phyloP scores from a whole-genome alignment of 2,888 invertebrate species.

The Bugula neritina region DNA sequence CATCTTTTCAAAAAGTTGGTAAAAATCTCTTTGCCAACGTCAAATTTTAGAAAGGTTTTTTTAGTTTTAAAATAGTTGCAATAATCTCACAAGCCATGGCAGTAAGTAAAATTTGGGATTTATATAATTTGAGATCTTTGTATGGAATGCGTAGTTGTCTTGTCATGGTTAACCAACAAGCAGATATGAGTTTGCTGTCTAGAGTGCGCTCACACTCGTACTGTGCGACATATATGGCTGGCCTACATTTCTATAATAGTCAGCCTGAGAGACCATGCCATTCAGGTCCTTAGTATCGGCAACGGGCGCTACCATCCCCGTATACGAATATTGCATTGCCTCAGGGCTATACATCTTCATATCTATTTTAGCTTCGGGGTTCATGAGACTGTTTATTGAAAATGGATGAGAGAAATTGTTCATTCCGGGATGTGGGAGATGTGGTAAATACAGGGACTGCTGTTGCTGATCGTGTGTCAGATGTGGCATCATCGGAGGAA shows the following conservation, averaged over 20 bases:
- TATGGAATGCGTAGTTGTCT: slow-evolving; percentile 21
- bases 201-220: slow-evolving; percentile 20
- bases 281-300: slow-evolving; percentile 7
- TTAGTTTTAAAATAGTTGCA: too few species aligned
- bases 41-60: too few species aligned
- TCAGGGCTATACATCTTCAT: slow-evolving; percentile 74
- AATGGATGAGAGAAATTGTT: slow-evolving; percentile 72
- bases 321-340: slow-evolving; percentile 12
- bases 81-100: too few species aligned
- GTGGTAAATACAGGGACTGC: slow-evolving; percentile 27
- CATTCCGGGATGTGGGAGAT: slow-evolving; percentile 50
- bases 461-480: slow-evolving; percentile 59
- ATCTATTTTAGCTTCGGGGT: slow-evolving; percentile 68
- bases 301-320: slow-evolving; percentile 15
- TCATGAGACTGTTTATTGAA: slow-evolving; percentile 85
- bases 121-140: slow-evolving; percentile 18
- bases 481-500: slow-evolving; percentile 63
- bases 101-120: too few species aligned
- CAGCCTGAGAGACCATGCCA: slow-evolving; percentile 19
- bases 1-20: too few species aligned
- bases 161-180: slow-evolving; percentile 4
- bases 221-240: slow-evolving; percentile 14
- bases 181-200: background rate
- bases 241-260: slow-evolving; percentile 16
- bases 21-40: too few species aligned